Conservation (phyloP, 2,113 vertebrate species). For the Apodemus sylvaticus region DNA sequence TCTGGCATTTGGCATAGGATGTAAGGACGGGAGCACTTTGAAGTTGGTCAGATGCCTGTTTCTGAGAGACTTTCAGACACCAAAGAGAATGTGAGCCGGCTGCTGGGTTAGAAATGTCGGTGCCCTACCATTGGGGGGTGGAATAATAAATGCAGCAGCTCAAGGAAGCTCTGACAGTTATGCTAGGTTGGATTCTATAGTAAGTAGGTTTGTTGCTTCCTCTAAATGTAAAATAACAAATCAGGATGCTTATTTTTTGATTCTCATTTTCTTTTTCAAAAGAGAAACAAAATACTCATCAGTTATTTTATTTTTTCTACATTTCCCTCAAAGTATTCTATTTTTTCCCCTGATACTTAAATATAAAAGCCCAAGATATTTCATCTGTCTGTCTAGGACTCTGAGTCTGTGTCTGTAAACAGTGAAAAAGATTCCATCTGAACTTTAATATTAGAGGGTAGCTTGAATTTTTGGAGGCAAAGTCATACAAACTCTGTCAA, state of each 20-base stretch:
- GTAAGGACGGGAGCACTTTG: background rate
- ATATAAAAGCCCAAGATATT: background rate
- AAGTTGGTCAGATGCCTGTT: background rate
- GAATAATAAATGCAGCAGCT: background rate
- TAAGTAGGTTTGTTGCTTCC: background rate
- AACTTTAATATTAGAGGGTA: background rate
- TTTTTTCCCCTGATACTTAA: background rate
- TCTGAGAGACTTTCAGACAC: background rate
- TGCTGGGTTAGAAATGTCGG: conserved; percentile 51
- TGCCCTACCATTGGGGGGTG: background rate
- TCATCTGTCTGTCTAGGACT: background rate
- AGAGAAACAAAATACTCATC: background rate
- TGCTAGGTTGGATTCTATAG: background rate
- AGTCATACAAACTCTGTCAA: background rate
- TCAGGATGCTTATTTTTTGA: background rate
- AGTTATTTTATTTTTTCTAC: background rate
- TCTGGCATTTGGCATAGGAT: conserved; percentile 8
- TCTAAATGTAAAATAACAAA: conserved; percentile 22
- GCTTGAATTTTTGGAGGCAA: background rate
- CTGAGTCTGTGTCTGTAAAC: background rate
- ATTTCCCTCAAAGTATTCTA: conserved; percentile 18
- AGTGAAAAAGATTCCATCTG: background rate
- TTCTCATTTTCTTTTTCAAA: conserved; percentile 22
- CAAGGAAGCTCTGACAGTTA: background rate
- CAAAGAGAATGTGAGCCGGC: conserved; percentile 22